Evolutionary conservation across 2,888 invertebrate species (phyloP), one percentile per base, ranked within the genome.

Genomic region (Acholoe squamosa): DNA sequence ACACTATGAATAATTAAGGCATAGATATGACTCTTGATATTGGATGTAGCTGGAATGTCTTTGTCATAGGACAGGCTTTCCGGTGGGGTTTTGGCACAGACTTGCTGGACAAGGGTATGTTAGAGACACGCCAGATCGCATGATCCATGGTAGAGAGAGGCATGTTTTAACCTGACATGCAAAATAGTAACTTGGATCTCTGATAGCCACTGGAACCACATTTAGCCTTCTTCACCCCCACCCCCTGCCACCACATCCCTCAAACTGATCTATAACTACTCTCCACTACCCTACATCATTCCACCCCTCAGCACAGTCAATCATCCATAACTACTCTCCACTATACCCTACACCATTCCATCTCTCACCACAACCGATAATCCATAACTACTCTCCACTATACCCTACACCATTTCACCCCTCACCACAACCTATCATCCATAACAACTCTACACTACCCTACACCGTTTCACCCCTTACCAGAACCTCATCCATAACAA

Each of bases 11-110:
- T 80, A 33, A 34, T 80, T 33, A 0, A 80, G 12, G 22, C 1
- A 22, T 43, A 34, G 80, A 43, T 80, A 43, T 80, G 80, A 33
- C 80, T 80, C 34, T 80, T 43, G 80, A 80, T 80, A 80, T 80
- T 80, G 80, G 43, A 80, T 80, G 43, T 80, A 80, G 80, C 22
- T n/a, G 80, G 28, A 43, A n/a, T 80, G 80, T 80, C 80, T 80
- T 80, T 80, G 80, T 80, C 43, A 33, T 80, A 43, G 80, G 16
- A 80, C 80, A 80, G 80, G 22, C 16, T 10, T 33, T 16, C 34
- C 43, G 7, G 80, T 19, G 80, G 80, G 43, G 76, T 76, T n/a
- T 16, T 76, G 76, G 76, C 25, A 76, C n/a, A 3, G 31, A 25
- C 76, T 5, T 34, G 33, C 43, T n/a, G 14, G 80, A 43, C 43